A percentile compares a stretch with the other conserved stretches of the same genome.
These are phyloP conservation scores for Drosophila aldrichi DNA, from an alignment of 2,888 invertebrate species.

Conservation along the genomic window DNA sequence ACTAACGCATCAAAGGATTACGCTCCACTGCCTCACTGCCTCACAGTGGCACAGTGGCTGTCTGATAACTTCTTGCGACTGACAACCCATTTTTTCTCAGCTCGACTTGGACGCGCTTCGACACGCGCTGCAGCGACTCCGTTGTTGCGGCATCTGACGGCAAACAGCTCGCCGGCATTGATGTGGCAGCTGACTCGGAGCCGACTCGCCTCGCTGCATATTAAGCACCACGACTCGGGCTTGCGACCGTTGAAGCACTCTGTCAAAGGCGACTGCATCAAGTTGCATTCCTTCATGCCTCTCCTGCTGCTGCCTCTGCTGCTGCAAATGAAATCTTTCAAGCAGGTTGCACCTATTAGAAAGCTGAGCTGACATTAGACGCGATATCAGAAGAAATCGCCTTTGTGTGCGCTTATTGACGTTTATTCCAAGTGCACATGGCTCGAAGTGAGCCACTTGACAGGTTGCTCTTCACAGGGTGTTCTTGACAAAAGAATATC, in stretches of 20 bases:
- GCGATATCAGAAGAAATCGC: not conserved
- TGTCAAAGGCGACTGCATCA: constrained; percentile 40
- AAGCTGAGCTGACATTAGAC: constrained; percentile 39
- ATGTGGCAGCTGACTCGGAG: constrained; percentile 25
- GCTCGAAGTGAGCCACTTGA: not conserved
- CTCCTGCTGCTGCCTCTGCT: not conserved
- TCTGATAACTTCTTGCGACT: constrained; percentile 49
- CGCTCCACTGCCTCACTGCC: constrained; percentile 12
- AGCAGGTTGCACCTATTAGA: constrained; percentile 16
- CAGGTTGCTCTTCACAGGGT: not conserved
- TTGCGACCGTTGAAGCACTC: constrained; percentile 48
- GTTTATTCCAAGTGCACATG: not conserved
- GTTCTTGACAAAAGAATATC: not conserved
- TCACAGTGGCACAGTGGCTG: constrained; percentile 18
- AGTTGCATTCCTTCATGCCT: constrained; percentile 7
- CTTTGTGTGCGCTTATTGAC: constrained; percentile 27
- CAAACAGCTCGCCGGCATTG: constrained; percentile 45
- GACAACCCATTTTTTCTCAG: constrained; percentile 44
- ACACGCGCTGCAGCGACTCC: constrained; percentile 61
- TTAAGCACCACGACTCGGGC: constrained; percentile 61
- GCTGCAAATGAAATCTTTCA: constrained; percentile 21
- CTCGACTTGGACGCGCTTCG: constrained; percentile 50
- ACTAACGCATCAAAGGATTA: constrained; percentile 69
- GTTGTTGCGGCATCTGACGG: constrained; percentile 29
- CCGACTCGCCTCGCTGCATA: constrained; percentile 53